These are phyloP conservation scores for Pharmacophagus antenor DNA, from an alignment of 2,888 invertebrate species.

Conservation along the genomic window DNA sequence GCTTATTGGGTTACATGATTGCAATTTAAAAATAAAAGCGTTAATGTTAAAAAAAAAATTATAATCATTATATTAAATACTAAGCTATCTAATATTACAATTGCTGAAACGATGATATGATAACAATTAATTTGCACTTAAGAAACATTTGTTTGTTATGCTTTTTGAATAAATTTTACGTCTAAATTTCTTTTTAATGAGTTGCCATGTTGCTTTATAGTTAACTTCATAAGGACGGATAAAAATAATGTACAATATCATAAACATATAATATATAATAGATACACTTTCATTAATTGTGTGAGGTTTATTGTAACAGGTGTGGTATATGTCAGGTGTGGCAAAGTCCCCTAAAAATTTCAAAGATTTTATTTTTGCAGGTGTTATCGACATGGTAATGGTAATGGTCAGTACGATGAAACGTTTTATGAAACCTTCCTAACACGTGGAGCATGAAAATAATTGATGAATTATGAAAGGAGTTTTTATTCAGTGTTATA, in stretches of 20 bases:
- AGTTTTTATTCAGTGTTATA: not conserved
- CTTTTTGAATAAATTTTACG: too few species aligned
- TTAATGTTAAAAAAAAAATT: too few species aligned
- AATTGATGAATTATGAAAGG: not conserved
- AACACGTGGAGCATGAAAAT: not conserved
- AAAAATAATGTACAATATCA: not conserved
- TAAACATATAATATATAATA: too few species aligned
- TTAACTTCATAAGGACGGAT: not conserved
- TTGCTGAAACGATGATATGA: too few species aligned
- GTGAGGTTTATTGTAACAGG: conserved; percentile 10
- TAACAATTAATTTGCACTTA: too few species aligned
- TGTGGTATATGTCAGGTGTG: conserved; percentile 12
- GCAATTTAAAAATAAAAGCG: too few species aligned
- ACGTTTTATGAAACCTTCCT: conserved; percentile 6
- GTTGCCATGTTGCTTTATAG: not conserved
- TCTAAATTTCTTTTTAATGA: not conserved
- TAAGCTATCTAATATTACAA: too few species aligned
- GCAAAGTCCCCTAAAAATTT: conserved; percentile 20
- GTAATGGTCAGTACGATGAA: conserved; percentile 13
- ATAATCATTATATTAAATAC: too few species aligned
- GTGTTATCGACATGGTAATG: conserved; percentile 17
- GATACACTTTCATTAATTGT: conserved; percentile 2
- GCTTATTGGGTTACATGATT: too few species aligned
- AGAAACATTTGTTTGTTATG: too few species aligned
- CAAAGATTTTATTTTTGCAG: conserved; percentile 17